Conservation (phyloP, 2,797 vertebrate genomes). For the Cirrhinus molitorella region DNA sequence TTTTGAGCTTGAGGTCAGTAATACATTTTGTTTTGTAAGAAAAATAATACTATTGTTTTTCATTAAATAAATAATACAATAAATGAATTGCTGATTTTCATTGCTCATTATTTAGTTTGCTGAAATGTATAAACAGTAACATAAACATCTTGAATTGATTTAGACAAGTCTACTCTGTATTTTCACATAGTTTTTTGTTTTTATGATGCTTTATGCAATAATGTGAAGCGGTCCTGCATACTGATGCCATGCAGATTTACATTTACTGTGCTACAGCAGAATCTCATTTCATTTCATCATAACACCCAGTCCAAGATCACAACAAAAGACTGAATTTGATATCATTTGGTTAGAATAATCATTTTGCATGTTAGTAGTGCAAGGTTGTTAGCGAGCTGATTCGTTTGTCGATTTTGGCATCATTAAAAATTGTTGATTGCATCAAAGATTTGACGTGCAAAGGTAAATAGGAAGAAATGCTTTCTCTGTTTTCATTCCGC, state of each 20-base stretch:
- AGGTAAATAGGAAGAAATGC: not conserved
- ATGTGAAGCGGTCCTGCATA: not conserved
- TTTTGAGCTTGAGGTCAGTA: not conserved
- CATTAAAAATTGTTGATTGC: not conserved
- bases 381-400: conserved; percentile 53
- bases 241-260: not conserved
- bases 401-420: not conserved
- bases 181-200: no score
- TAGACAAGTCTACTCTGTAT: not conserved
- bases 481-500: not conserved
- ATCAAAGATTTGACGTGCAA: not conserved
- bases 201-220: not conserved
- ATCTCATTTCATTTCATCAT: not conserved
- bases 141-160: not conserved
- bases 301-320: not conserved
- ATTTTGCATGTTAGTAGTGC: conserved; percentile 66
- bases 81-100: not conserved
- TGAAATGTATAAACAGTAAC: not conserved
- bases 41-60: no score
- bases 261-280: not conserved
- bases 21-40: not conserved
- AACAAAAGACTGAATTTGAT: not conserved
- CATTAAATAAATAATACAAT: no score
- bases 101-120: not conserved
- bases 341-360: conserved; percentile 34